Conservation (phyloP, 2,797 vertebrate species). For the Threskiornis aethiopicus region DNA sequence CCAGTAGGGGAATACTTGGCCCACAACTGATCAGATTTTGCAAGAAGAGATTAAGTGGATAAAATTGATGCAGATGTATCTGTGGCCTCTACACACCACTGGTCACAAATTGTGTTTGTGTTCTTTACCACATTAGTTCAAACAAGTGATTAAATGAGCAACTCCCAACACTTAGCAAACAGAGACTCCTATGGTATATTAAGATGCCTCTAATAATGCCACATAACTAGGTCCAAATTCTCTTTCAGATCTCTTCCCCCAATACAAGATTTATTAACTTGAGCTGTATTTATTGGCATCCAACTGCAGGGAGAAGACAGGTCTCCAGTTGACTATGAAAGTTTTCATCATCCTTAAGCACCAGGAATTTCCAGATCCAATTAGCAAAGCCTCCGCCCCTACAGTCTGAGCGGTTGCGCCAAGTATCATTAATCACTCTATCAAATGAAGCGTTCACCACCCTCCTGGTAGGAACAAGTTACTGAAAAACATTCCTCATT, state of each 20-base stretch:
- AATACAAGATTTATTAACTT: not conserved
- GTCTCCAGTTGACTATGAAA: not conserved
- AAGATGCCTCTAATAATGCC: not conserved
- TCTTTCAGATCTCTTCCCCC: not conserved
- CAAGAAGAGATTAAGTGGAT: not conserved
- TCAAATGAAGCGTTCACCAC: not conserved
- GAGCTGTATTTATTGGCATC: not conserved
- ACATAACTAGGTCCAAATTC: not conserved
- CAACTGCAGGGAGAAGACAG: not conserved
- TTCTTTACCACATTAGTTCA: not conserved
- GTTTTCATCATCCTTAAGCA: not conserved
- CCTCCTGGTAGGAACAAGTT: not conserved
- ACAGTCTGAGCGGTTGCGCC: not conserved
- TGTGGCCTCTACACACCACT: not conserved
- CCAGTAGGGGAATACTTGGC: not conserved
- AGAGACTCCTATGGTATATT: not conserved
- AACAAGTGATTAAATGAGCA: not conserved
- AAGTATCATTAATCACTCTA: not conserved
- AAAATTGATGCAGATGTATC: not conserved
- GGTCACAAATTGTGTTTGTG: not conserved
- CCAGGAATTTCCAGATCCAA: conserved; percentile 5
- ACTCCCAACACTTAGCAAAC: not conserved
- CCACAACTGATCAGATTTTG: not conserved
- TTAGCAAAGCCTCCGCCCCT: not conserved
- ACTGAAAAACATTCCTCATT: not conserved